Base-by-base conservation (phyloP, 2,888 invertebrate genomes). In the Melanargia galathea region DNA sequence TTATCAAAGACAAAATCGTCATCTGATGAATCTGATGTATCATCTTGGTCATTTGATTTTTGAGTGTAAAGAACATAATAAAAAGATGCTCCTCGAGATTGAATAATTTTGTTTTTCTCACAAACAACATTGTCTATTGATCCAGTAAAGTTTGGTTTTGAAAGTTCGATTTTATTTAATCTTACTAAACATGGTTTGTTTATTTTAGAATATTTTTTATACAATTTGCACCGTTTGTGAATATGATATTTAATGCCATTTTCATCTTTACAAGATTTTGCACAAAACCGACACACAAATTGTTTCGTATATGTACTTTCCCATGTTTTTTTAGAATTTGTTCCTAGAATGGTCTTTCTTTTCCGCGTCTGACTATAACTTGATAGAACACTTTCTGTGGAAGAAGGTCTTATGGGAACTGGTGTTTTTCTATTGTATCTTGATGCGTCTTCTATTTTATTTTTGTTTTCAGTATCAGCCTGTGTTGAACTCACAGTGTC, bases 101-200 rank as follows among this genome's bases (percentile, higher is more conserved):
- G 66, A 54, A 86, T 69, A 52, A 89, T 81, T 74, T 75, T 83
- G 52, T 79, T 70, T 26, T 65, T 65, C 66, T 68, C 73, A 51
- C 76, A 70, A 7, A 84, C 82, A 54, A 90, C 81, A 66, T 77
- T 73, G 43, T 76, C 74, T 22, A 57, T 63, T 10, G 67, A 66
- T 13, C 81, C 81, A 20, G 84, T 85, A 35, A 80, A 45, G 67
- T 90, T 90, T 11, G 75, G 73, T 68, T 76, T 77, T 1, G 65
- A 62, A n/a, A n/a, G n/a, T 67, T 87, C 86, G 43, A 78, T 56
- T 75, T 80, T 88, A 33, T 72, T 66, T 18, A 91, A 65, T 22
- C 58, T 62, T 1, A 90, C 82, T 58, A 67, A 68, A 66, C 84
- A 86, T 55, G 62, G 71, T 11, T 75, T 77, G 13, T 84, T 72